Evolutionary conservation across 35 echinoderm and acorn worm species (phyloP).

Genomic region (Eucidaris tribuloides): DNA sequence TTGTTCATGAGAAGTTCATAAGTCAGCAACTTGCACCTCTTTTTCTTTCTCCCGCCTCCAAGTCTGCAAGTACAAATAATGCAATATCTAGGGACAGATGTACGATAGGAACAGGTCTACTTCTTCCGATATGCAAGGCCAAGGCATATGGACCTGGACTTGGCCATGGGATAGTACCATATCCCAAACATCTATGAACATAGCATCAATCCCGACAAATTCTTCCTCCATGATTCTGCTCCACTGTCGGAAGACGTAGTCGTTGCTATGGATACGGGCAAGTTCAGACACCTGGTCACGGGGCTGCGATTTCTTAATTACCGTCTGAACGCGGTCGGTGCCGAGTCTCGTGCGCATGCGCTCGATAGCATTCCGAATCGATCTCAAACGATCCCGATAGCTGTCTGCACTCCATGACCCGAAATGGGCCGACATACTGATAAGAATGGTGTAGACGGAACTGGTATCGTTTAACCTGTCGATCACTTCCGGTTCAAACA

Average conservation of each 20-base stretch:
- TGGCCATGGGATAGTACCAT: neutral
- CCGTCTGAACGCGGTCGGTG: neutral
- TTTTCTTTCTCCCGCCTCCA: no score
- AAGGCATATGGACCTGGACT: neutral
- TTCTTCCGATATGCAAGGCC: slow-evolving; percentile 15
- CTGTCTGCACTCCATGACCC: slow-evolving; percentile 4
- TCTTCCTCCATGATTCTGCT: neutral
- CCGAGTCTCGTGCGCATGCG: neutral
- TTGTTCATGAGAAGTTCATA: no score
- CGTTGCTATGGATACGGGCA: slow-evolving; percentile 2
- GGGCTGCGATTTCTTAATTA: slow-evolving; percentile 1
- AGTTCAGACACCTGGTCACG: neutral
- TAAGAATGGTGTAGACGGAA: neutral
- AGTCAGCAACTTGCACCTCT: no score
- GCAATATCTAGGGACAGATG: no score
- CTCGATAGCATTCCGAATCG: neutral
- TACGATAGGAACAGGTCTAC: slow-evolving; percentile 13
- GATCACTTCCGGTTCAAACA: neutral
- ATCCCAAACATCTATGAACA: slow-evolving; percentile 10
- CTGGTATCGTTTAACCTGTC: neutral
- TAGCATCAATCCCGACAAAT: slow-evolving; percentile 1
- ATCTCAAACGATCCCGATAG: neutral
- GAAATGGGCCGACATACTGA: slow-evolving; percentile 12
- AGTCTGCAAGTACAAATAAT: no score
- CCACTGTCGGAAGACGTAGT: slow-evolving; percentile 10